Base-by-base conservation (phyloP, 2,797 vertebrate species). In the Gymnodraco acuticeps region DNA sequence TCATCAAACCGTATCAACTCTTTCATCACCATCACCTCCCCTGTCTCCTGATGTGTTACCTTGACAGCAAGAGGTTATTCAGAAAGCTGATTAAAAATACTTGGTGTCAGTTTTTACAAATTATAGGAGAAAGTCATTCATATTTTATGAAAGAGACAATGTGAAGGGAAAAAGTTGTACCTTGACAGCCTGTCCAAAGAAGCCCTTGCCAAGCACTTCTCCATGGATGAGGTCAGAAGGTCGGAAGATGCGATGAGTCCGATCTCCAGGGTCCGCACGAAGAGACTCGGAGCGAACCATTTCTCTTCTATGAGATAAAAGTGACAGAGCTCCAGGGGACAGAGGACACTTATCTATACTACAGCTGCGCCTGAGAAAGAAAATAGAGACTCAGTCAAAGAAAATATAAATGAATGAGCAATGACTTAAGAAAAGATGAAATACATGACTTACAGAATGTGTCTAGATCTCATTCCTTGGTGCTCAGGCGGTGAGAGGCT, bases 11-110 rank as follows among this genome's bases (percentile, higher is more conserved):
- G 94, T 82, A 99, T 96, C 80, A 99, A 91, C 86, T 99, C 98
- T 93, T 99, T 99, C 96, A 99, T 99, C 75, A 98, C 98, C 98
- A 99, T 99, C 88, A 99, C 98, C 83, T 99, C 98, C 0, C 98
- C 98, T 0, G 98, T 99, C 87, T 97, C 95, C 77, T 95, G 93
- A 86, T 99, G 98, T 0, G 97, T 99, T 71, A 99, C 98, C 98
- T 94, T 80, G 20, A 85, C 13, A 75, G 23, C 41, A 67, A 63
- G 1, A 83, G n/a, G 5, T 76, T 27, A 8, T 41, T 75, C 16
- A 67, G 41, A 71, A 6, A 5, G 9, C 19, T 51, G 10, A 46
- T 80, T 61, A 62, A 53, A 55, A 52, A 69, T 5, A 16, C 3
- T 19, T 9, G 1, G 31, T 2, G 1, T 20, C n/a, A 14, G 16